phyloP scores from a whole-genome alignment of 2,888 invertebrate species.

The Artemia sinica region DNA sequence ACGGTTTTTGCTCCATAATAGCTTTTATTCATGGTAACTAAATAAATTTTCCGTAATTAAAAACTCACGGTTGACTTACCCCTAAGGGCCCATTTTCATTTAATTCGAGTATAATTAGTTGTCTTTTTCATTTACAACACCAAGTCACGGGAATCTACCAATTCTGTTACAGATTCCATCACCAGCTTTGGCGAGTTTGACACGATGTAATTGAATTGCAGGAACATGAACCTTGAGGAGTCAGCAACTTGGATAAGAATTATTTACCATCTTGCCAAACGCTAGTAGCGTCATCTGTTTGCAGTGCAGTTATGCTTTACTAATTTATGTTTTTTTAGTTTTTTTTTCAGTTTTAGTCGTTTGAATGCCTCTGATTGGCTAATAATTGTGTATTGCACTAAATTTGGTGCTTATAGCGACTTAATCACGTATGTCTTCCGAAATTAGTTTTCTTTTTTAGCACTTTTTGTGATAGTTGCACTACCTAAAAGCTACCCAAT shows the following conservation, averaged over 20 bases:
- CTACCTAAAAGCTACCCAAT: not conserved
- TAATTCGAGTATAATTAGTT: no score
- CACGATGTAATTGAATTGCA: slow-evolving; percentile 2
- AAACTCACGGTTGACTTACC: no score
- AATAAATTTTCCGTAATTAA: no score
- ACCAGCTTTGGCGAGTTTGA: not conserved
- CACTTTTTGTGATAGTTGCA: slow-evolving; percentile 11
- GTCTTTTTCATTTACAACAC: no score
- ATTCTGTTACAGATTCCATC: not conserved
- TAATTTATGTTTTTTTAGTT: not conserved
- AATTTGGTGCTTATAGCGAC: not conserved
- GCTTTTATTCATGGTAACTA: no score
- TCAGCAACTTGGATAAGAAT: not conserved
- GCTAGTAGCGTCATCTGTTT: slow-evolving; percentile 3
- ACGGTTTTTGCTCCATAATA: no score
- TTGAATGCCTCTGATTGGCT: slow-evolving; percentile 13
- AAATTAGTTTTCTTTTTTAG: slow-evolving; percentile 1
- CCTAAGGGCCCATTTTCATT: no score
- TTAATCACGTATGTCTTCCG: slow-evolving; percentile 7
- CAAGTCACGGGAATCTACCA: no score
- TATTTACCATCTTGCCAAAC: slow-evolving; percentile 3
- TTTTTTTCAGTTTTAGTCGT: slow-evolving; percentile 15
- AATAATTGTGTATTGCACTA: slow-evolving; percentile 3
- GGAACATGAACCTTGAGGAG: not conserved
- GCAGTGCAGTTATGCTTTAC: slow-evolving; percentile 12